A percentile compares a stretch with the other conserved stretches of the same genome.
These are phyloP conservation scores for Sitta europaea DNA, from an alignment of 2,113 vertebrate species.

Conservation along the genomic window DNA sequence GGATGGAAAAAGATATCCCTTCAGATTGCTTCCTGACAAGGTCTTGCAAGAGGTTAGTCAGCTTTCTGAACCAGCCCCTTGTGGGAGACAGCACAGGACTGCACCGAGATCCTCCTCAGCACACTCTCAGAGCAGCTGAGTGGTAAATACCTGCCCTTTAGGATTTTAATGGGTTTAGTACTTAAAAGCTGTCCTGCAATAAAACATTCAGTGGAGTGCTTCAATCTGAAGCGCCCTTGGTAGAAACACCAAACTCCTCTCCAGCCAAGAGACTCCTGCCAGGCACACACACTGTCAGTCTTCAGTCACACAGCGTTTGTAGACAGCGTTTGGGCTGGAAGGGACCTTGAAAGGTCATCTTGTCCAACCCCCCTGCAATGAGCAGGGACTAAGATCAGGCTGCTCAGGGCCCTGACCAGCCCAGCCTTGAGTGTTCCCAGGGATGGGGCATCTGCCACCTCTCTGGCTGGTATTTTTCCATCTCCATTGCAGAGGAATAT, in stretches of 20 bases:
- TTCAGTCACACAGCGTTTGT: neutral
- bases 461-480: neutral
- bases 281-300: neutral
- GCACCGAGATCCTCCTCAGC: neutral
- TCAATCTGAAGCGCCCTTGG: neutral
- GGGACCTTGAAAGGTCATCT: fast-evolving
- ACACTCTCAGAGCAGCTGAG: neutral
- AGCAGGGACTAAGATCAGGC: neutral
- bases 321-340: neutral
- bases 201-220: neutral
- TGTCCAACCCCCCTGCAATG: neutral
- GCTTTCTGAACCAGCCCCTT: neutral
- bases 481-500: fast-evolving
- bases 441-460: too few species aligned
- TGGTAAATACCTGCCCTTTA: neutral
- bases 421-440: too few species aligned
- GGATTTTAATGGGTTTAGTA: neutral
- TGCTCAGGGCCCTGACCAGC: neutral
- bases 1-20: neutral
- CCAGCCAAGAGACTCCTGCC: neutral
- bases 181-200: neutral
- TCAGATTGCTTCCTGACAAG: neutral
- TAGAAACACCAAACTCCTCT: neutral
- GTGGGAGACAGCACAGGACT: neutral
- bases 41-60: neutral